Conservation (phyloP, 2,113 vertebrate genomes). For the Eptesicus fuscus region DNA sequence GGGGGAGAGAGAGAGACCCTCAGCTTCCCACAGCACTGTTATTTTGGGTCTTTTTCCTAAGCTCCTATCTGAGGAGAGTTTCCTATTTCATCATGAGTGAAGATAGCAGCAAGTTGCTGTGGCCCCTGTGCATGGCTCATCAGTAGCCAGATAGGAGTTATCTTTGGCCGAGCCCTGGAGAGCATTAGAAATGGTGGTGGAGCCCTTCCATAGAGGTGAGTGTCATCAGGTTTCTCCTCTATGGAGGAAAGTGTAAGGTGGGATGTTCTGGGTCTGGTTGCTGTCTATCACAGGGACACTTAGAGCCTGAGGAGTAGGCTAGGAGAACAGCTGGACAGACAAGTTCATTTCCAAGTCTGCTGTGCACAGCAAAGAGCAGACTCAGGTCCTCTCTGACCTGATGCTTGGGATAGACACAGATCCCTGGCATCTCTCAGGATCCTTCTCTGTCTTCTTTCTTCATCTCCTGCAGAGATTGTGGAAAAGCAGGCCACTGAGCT, state of each 20-base stretch:
- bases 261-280: not conserved
- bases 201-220: not conserved
- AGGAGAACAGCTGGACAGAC: not conserved
- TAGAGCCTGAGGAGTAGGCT: not conserved
- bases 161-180: accelerated
- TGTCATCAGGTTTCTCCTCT: not conserved
- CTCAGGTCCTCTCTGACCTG: too few species aligned
- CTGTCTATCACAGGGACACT: not conserved
- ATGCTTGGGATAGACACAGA: accelerated
- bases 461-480: not conserved
- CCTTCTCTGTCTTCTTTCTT: not conserved
- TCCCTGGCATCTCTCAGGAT: accelerated
- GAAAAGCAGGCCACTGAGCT: not conserved
- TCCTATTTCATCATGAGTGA: not conserved
- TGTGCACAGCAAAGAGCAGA: not conserved
- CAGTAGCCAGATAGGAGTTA: accelerated
- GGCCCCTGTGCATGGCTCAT: not conserved
- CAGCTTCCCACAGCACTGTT: not conserved
- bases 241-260: not conserved
- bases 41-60: not conserved
- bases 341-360: too few species aligned
- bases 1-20: not conserved
- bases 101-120: not conserved
- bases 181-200: not conserved
- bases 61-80: not conserved